phyloP scores from a whole-genome alignment of 2,797 vertebrate genomes.

The Numenius phaeopus region DNA sequence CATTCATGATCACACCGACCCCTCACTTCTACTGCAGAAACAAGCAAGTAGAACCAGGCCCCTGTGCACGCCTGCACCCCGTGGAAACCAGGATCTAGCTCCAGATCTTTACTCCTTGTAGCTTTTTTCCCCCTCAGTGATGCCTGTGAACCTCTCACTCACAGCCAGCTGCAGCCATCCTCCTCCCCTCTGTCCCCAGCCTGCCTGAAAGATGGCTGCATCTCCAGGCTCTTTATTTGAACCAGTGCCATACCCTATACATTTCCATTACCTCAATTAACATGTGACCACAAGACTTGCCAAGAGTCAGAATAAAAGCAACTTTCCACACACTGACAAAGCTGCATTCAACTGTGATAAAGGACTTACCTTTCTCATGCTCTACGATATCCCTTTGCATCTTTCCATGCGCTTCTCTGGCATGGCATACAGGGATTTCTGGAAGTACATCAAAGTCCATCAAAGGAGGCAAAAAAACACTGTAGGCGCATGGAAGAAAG shows the following conservation, averaged over 20 bases:
- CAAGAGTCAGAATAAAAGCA: background rate
- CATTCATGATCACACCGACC: fast-evolving
- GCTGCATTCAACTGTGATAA: background rate
- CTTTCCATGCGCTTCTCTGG: background rate
- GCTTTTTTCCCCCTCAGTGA: background rate
- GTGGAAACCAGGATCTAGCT: background rate
- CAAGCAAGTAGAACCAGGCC: background rate
- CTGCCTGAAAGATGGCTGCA: background rate
- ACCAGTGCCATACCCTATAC: background rate
- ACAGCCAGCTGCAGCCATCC: background rate
- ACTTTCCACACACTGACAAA: background rate
- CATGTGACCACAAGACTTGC: fast-evolving
- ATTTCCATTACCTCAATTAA: background rate
- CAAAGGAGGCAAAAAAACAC: fast-evolving
- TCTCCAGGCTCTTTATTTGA: background rate
- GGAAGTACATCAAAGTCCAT: background rate
- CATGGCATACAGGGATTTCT: background rate
- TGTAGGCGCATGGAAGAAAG: background rate
- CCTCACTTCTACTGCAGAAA: background rate
- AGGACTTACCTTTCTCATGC: background rate
- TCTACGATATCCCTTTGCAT: background rate
- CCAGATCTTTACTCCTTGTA: background rate
- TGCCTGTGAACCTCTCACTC: background rate
- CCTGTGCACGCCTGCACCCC: fast-evolving
- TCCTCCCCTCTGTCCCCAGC: background rate